Percentiles rank a stretch among this genome's conserved stretches.
These are phyloP conservation scores for Dipodomys ordii DNA, from an alignment of 2,113 vertebrate species.

Conservation along the genomic window DNA sequence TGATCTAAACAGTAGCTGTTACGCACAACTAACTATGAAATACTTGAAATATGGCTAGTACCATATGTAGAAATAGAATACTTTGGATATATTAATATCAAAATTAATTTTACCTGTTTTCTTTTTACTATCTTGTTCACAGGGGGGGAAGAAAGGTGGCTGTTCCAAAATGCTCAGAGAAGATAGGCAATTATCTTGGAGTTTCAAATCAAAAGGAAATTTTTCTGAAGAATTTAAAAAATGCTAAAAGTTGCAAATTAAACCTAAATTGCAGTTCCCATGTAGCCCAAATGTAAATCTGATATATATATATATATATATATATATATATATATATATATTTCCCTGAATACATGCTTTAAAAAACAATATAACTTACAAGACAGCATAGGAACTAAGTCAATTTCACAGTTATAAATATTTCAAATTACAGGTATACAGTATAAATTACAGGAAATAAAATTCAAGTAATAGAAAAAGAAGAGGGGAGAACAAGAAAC, in stretches of 20 bases:
- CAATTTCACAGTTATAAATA: slow-evolving; percentile 99
- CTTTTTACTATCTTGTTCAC: not conserved
- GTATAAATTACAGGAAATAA: slow-evolving; percentile 90
- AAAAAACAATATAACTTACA: slow-evolving; percentile 87
- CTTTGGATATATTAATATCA: not conserved
- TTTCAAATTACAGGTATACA: slow-evolving; percentile 93
- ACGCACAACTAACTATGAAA: not conserved
- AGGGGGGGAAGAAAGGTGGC: slow-evolving; percentile 81
- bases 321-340: slow-evolving; percentile 68
- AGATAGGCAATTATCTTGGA: slow-evolving; percentile 76
- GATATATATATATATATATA: slow-evolving; percentile 77
- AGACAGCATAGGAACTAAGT: slow-evolving; percentile 94
- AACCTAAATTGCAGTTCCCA: slow-evolving; percentile 81
- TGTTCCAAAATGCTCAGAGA: slow-evolving; percentile 84
- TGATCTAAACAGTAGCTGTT: not conserved
- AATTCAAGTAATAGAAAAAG: slow-evolving; percentile 95
- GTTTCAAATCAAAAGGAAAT: slow-evolving; percentile 78
- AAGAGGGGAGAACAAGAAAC: slow-evolving; percentile 87
- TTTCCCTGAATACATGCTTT: slow-evolving; percentile 88
- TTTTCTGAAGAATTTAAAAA: slow-evolving; percentile 81
- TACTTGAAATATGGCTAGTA: not conserved
- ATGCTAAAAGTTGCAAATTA: slow-evolving; percentile 81
- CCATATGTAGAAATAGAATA: not conserved
- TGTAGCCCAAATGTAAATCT: slow-evolving; percentile 81
- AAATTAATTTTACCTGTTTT: not conserved